A percentile compares a stretch with the other conserved stretches of the same genome.
phyloP scores from a whole-genome alignment of 2,888 invertebrate genomes.

The Cheilosia pagana region DNA sequence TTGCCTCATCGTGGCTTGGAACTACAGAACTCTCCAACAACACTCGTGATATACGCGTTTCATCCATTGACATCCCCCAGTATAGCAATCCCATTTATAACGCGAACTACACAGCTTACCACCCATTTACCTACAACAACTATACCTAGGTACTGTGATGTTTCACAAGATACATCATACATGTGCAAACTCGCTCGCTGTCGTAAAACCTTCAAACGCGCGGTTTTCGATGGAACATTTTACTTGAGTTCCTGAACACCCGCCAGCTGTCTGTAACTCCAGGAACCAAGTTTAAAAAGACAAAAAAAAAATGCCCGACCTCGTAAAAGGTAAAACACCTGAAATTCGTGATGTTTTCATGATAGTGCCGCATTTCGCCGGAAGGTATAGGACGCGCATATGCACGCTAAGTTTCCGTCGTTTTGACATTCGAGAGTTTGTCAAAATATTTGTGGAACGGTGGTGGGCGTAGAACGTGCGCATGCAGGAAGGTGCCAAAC shows the following conservation, averaged over 20 bases:
- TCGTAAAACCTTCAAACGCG: conserved; percentile 19
- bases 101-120: not conserved
- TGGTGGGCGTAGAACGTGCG: conserved; percentile 7
- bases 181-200: conserved; percentile 17
- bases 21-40: not conserved
- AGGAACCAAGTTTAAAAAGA: not conserved
- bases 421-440: conserved; percentile 40
- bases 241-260: conserved; percentile 7
- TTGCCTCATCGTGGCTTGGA: not conserved
- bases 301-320: not conserved
- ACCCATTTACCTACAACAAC: not conserved
- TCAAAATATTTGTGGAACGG: conserved; percentile 47
- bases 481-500: conserved; percentile 1
- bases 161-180: conserved; percentile 2
- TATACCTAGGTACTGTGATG: not conserved
- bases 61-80: conserved; percentile 2
- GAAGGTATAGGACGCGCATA: conserved; percentile 22
- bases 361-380: conserved; percentile 31
- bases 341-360: conserved; percentile 58
- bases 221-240: conserved; percentile 17
- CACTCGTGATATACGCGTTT: not conserved
- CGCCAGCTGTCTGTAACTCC: conserved; percentile 20
- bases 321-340: conserved; percentile 31
- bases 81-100: conserved; percentile 34
- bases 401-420: conserved; percentile 23